A percentile compares a stretch with the other conserved stretches of the same genome.
Conservation (phyloP, 2,888 invertebrate genomes). For the Polymixis lichenea region DNA sequence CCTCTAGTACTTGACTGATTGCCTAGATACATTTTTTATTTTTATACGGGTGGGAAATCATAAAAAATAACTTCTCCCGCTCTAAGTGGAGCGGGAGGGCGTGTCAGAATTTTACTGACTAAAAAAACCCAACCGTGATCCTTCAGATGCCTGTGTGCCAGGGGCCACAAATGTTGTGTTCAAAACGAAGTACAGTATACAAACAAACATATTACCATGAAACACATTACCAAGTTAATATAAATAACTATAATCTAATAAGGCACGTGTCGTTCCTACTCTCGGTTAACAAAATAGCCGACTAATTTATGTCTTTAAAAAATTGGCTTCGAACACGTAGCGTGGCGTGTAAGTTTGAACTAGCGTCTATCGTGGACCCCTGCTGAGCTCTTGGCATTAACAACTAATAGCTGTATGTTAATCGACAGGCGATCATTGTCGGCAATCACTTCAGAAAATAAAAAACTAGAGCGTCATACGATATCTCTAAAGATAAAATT, state of each 20-base stretch:
- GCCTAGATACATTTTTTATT: too few species aligned
- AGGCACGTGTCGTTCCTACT: conserved; percentile 36
- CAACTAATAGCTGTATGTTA: conserved; percentile 79
- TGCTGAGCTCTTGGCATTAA: conserved; percentile 77
- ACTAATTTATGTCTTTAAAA: conserved; percentile 57
- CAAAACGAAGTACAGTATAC: not conserved
- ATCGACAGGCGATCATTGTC: conserved; percentile 80
- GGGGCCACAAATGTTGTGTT: too few species aligned
- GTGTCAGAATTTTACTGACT: too few species aligned
- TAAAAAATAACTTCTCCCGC: too few species aligned
- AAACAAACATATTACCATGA: too few species aligned
- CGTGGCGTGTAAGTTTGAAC: conserved; percentile 67
- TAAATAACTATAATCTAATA: conserved; percentile 46
- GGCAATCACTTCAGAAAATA: conserved; percentile 72
- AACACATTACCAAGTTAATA: conserved; percentile 1
- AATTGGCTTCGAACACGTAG: conserved; percentile 50
- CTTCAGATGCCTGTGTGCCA: too few species aligned
- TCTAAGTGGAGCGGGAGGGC: too few species aligned
- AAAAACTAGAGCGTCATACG: conserved; percentile 74
- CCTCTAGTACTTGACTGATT: too few species aligned
- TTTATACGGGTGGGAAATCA: too few species aligned
- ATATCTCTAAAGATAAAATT: conserved; percentile 75
- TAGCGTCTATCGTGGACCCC: conserved; percentile 68
- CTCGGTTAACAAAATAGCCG: conserved; percentile 47
- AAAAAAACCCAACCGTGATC: too few species aligned